Percentiles rank a stretch among this genome's conserved stretches.
phyloP scores from a whole-genome alignment of 2,113 vertebrate species.

The Lophura nycthemera region DNA sequence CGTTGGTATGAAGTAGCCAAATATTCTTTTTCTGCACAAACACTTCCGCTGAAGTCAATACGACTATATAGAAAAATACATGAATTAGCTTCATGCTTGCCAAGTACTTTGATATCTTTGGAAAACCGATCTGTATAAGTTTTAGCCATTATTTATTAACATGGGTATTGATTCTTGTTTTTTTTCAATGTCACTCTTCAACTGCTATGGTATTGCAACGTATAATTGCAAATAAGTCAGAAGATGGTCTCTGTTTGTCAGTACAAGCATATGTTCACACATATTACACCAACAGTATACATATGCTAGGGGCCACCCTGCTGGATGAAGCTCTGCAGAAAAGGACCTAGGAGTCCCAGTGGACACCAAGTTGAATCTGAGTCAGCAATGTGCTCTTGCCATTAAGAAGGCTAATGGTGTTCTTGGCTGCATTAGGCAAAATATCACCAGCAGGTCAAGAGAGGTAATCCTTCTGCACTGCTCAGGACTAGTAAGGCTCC shows the following conservation, averaged over 20 bases:
- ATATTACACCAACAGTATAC: neutral
- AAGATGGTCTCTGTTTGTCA: neutral
- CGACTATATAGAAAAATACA: neutral
- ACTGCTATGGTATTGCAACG: neutral
- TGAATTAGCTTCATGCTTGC: neutral
- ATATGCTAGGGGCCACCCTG: neutral
- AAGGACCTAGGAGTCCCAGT: neutral
- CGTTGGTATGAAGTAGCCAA: neutral
- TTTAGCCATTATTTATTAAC: slow-evolving; percentile 9
- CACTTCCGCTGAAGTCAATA: neutral
- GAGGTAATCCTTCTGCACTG: neutral
- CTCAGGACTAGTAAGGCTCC: neutral
- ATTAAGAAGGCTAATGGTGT: neutral
- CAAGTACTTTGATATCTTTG: neutral
- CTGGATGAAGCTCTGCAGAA: neutral
- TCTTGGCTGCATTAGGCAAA: neutral
- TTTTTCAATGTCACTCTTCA: neutral
- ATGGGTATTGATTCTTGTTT: neutral
- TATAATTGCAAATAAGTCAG: neutral
- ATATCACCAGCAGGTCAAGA: neutral
- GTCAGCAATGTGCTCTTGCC: neutral
- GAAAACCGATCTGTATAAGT: neutral
- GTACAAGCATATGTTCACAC: neutral
- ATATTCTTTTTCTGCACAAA: neutral
- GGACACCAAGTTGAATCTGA: neutral